A percentile compares a stretch with the other conserved stretches of the same genome.
Conservation (phyloP, 2,113 vertebrate species). For the Manacus vitellinus region DNA sequence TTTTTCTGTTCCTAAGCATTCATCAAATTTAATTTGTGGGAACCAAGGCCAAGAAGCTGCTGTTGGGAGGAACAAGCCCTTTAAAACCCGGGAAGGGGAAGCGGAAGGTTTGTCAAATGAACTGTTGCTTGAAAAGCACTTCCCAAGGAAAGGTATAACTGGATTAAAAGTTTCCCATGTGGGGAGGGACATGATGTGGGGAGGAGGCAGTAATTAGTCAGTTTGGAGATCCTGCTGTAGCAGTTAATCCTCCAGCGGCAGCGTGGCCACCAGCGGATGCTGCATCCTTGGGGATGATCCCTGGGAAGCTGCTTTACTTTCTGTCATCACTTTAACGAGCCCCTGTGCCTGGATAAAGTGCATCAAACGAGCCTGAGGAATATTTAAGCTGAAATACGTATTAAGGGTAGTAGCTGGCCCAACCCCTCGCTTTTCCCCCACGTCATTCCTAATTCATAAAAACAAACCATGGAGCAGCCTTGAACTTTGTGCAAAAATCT, state of each 20-base stretch:
- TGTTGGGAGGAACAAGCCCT: background rate
- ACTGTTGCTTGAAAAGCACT: background rate
- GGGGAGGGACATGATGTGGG: background rate
- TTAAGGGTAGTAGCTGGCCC: background rate
- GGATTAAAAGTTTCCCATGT: slow-evolving; percentile 22
- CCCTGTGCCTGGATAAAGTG: background rate
- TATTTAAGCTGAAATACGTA: background rate
- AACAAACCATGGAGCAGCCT: slow-evolving; percentile 18
- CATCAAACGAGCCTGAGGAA: background rate
- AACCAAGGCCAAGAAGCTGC: background rate
- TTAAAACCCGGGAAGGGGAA: background rate
- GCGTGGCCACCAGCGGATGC: background rate
- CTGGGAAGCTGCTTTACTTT: background rate
- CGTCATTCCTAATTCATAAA: slow-evolving; percentile 50
- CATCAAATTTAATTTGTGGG: background rate
- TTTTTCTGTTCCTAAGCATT: background rate
- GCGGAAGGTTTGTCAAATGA: background rate
- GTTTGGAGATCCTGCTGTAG: background rate
- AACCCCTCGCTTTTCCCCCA: background rate
- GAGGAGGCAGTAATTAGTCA: background rate
- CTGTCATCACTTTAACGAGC: background rate
- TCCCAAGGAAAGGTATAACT: slow-evolving; percentile 26
- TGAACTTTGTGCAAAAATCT: slow-evolving; percentile 59
- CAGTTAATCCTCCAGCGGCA: background rate
- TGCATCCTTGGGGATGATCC: background rate